Base-by-base conservation (phyloP, 1,140 invertebrate genomes). In the Eurosta solidaginis region DNA sequence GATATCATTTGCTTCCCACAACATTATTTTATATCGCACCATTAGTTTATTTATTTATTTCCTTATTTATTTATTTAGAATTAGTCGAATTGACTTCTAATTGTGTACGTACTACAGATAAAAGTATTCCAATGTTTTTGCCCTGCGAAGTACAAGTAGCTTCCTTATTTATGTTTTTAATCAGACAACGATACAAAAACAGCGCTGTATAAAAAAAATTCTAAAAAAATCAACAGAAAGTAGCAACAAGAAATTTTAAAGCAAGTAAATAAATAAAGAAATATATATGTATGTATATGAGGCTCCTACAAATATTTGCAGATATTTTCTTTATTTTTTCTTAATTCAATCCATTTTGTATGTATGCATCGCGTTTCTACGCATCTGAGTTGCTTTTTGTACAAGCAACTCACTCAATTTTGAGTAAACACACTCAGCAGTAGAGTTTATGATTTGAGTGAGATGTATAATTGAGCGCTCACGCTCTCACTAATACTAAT, bases 301-400 rank as follows among this genome's bases (percentile, higher is more conserved):
- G n/a, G n/a, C n/a, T n/a, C n/a, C 59, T 20, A 20, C 33, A 68
- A 68, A 68, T 68, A 68, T 68, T 68, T 68, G 59, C 59, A 68
- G n/a, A 68, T 68, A 68, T 33, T 68, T 68, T 68, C n/a, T n/a
- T n/a, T n/a, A n/a, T n/a, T n/a, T n/a, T n/a, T n/a, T n/a, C n/a
- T 68, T 40, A 20, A 40, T 68, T 52, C 40, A 68, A 40, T 68
- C 59, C 59, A 68, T 40, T 68, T 20, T 68, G 59, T 68, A 68
- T 68, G 59, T 68, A 68, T 68, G n/a, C 33, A 68, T 3, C 59
- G n/a, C 33, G 20, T 22, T 22, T 68, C 33, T 40, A 17, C 59
- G 0, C 59, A 2, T 42, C 17, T 68, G 59, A 68, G 29, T 33
- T 5, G 5, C 59, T 29, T n/a, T 4, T 25, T 36, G n/a, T 17